phyloP scores from a whole-genome alignment of 2,888 invertebrate genomes.

The Heliconius ethilla region DNA sequence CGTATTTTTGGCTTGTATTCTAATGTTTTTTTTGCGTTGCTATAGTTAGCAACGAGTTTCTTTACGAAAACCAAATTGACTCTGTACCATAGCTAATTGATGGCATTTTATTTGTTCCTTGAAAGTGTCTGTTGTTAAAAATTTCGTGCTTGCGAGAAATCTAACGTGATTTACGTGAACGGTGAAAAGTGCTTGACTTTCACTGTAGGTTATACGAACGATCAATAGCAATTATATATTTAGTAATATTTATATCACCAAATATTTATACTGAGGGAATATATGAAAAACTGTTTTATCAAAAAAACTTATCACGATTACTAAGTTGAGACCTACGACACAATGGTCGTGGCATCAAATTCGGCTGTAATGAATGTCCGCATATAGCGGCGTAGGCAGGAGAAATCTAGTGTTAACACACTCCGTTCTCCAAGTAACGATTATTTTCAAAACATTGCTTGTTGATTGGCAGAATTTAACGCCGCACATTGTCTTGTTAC shows the following conservation, averaged over 20 bases:
- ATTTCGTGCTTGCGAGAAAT: not conserved
- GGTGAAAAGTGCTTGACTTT: not conserved
- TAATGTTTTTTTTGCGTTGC: constrained; percentile 30
- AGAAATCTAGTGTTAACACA: too few relatives aligned
- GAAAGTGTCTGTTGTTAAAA: not conserved
- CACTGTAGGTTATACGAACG: not conserved
- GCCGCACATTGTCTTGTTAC: too few relatives aligned
- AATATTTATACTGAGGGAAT: not conserved
- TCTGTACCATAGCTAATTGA: constrained; percentile 17
- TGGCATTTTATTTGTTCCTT: not conserved
- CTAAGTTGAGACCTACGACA: not conserved
- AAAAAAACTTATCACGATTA: not conserved
- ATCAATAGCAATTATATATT: not conserved
- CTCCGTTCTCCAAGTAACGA: too few relatives aligned
- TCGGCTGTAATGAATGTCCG: not conserved
- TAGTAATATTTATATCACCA: too few relatives aligned
- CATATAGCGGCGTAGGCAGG: too few relatives aligned
- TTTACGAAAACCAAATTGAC: constrained; percentile 27
- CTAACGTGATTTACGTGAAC: not conserved
- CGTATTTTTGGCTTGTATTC: constrained; percentile 35
- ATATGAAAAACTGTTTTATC: not conserved
- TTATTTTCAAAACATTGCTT: too few relatives aligned
- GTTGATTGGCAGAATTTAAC: too few relatives aligned
- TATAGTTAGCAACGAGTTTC: constrained; percentile 30
- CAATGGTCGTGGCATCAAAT: not conserved